phyloP scores from a whole-genome alignment of 2,113 vertebrate species.

The Eudorcas thomsonii region DNA sequence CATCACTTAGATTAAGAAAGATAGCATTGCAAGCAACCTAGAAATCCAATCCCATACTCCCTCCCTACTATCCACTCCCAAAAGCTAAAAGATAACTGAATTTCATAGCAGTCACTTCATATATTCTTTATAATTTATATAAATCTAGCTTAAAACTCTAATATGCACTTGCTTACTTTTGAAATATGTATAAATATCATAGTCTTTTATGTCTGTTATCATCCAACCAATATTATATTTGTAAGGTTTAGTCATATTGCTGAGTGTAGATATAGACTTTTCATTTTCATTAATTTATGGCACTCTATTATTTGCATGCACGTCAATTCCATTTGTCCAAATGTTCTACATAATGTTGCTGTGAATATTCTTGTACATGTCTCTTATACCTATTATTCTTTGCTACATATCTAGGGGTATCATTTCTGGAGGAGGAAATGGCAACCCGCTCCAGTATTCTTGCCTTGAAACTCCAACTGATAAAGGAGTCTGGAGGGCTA shows the following conservation, averaged over 20 bases:
- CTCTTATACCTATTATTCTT: neutral
- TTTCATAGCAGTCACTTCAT: neutral
- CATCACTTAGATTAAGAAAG: neutral
- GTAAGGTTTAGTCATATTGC: neutral
- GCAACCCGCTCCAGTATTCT: neutral
- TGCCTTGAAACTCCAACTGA: neutral
- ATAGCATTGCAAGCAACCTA: neutral
- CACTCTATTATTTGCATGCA: neutral
- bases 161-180: neutral
- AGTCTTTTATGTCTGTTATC: neutral
- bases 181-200: neutral
- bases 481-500: neutral
- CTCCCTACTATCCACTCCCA: neutral
- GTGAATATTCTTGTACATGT: neutral
- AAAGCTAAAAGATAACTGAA: neutral
- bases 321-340: neutral
- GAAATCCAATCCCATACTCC: neutral
- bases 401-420: neutral
- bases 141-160: neutral
- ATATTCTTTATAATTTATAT: neutral
- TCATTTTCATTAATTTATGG: neutral
- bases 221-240: neutral
- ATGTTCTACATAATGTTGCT: neutral
- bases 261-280: neutral
- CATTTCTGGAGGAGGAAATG: neutral